phyloP scores from a whole-genome alignment of 2,113 vertebrate species.

The Pristiophorus japonicus region DNA sequence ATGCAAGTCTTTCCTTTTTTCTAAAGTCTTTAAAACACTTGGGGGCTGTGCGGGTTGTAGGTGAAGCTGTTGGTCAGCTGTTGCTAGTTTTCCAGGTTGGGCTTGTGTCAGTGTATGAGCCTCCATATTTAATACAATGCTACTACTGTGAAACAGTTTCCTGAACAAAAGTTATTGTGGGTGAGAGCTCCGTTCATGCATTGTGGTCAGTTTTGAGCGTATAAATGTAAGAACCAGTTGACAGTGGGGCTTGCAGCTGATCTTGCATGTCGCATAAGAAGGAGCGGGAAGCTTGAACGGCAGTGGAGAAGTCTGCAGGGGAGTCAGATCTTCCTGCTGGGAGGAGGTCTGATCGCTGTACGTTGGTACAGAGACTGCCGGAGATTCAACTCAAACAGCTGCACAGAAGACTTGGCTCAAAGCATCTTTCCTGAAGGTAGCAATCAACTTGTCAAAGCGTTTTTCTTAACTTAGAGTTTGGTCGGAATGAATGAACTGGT shows the following conservation, averaged over 20 bases:
- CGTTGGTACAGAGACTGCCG: background rate
- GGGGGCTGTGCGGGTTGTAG: background rate
- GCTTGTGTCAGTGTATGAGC: background rate
- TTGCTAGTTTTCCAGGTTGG: background rate
- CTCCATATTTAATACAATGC: background rate
- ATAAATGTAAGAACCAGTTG: background rate
- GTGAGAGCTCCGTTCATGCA: too few relatives aligned
- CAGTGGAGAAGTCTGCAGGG: background rate
- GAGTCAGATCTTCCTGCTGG: background rate
- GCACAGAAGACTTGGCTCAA: background rate
- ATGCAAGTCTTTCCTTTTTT: too few relatives aligned
- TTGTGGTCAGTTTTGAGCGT: background rate
- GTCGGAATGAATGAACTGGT: too few relatives aligned
- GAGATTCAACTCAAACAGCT: background rate
- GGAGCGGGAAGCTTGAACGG: background rate
- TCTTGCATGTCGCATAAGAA: accelerated
- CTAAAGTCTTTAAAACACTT: background rate
- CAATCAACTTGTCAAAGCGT: background rate
- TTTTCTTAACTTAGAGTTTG: background rate
- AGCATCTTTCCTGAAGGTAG: background rate
- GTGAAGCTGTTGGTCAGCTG: background rate
- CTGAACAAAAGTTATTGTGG: background rate
- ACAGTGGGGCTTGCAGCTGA: background rate
- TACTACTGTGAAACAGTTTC: background rate
- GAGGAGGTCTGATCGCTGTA: background rate